Evolutionary conservation across 2,888 invertebrate genomes (phyloP), one percentile per base, ranked within the genome.

Genomic region (Drosophila hamatofila): DNA sequence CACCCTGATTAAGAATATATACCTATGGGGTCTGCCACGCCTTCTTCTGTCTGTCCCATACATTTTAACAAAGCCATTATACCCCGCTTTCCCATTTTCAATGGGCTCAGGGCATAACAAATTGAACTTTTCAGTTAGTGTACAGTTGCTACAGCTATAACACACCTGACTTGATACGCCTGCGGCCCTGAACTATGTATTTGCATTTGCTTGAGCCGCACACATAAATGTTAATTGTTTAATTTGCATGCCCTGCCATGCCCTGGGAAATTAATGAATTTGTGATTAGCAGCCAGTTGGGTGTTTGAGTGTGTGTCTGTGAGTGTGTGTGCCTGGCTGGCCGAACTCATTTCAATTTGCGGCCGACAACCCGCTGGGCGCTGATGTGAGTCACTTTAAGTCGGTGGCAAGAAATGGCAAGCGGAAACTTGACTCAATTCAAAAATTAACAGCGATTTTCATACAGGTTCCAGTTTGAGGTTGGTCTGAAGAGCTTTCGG

Each of bases 401-500:
- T 46, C 77, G 61, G 52, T 39, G 67, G 54, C 79, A 68, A 61
- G 54, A 83, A 83, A 58, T 70, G 89, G 60, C 55, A 67, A 75
- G 51, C 71, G 62, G 51, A 54, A 61, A 72, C 70, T 81, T 72
- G 70, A 72, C 58, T 85, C 56, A 67, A 66, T 58, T 85, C 56
- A 69, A 88, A 85, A 82, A 76, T 82, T 79, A 82, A 82, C 88
- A 81, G 12, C 27, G 48, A 81, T 66, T 87, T 84, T 69, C 64
- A 64, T 51, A 21, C 35, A 44, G 37, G 23, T 14, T 11, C 44
- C 21, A 42, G 4, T 2, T 3, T n/a, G 9, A 9, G 9, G 6
- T 37, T 44, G 48, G 11, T 16, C 39, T 11, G 27, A 49, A 46
- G 30, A 12, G 41, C 61, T 12, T 41, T 65, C 37, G 39, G 30